Evolutionary conservation across 1,140 invertebrate genomes (phyloP), one percentile per base, ranked within the genome.

Genomic region (Hyposmocoma kahamanoa): DNA sequence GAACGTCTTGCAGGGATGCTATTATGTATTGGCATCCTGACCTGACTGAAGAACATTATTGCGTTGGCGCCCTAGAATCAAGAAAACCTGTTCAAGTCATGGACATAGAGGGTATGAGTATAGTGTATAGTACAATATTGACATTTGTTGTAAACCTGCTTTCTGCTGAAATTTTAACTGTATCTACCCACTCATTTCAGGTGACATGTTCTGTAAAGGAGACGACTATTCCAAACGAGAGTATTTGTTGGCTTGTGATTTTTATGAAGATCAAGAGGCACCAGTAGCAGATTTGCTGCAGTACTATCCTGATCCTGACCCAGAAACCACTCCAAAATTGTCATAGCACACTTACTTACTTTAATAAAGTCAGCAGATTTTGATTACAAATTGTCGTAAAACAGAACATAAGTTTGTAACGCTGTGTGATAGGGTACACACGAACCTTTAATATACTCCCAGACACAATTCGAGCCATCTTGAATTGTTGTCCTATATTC

Each of bases 1-100:
- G 81, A 24, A 55, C 70, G 8, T 81, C 81, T 3, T 84, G 81
- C 39, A 71, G 81, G 48, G 79, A 83, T 53, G 81, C 81, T 3
- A 81, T 83, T 22, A 80, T 83, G 79, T 83, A 83, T 24, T 82
- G 78, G 78, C 78, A 82, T 51, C 81, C 81, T 15, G 75, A 77
- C 42, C 55, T 84, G 24, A 78, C 73, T 2, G 81, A 84, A 50
- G 81, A 84, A 54, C 78, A 84, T 56, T 84, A 83, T 45, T 84
- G 81, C 53, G 81, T 84, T 13, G 81, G 79, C 1, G 81, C 78
- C 3, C 52, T 84, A n/a, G 81, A 84, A 61, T 72, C 79, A 0
- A 78, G 73, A 50, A 77, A 61, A 41, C 53, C 81, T 0, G 81
- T 84, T 13, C 78, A 74, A 42, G 70, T 84, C 36, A 81, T 81